Evolutionary conservation across 1,140 invertebrate species (phyloP), one percentile per base, ranked within the genome.

Genomic region (Hirudo medicinalis): DNA sequence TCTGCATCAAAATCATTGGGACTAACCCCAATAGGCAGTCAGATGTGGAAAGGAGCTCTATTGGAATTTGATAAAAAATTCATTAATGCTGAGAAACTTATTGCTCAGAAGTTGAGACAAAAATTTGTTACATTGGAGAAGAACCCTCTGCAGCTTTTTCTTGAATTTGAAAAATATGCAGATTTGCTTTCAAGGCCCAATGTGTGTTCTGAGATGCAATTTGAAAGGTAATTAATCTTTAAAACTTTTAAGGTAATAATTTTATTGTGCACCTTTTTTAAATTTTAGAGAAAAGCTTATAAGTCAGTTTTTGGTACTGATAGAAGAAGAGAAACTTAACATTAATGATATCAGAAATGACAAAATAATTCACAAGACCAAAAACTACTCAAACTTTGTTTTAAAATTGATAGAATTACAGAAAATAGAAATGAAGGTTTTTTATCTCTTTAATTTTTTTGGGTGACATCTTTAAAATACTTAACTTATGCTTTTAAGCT

Each of bases 121-220:
- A 63, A 63, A 32, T 25, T 63, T 22, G 29, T 13, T 63, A 15
- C 11, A 13, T 13, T 63, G 22, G 57, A 63, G 29, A 63, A 32
- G 11, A 63, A 63, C 29, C 57, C 22, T 63, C 57, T 15, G 57
- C 57, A 63, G 17, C 57, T 63, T 63, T 22, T 63, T 22, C 11
- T 22, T 25, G 57, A 63, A 32, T 25, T 63, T 22, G 57, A n/a
- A 13, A 63, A 63, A 32, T 63, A 63, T 32, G 29, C 29, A 63
- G 57, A 63, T 63, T 32, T 63, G 22, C 57, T 63, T 32, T 63
- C 57, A 25, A 22, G 57, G 29, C 57, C 57, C 22, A 63, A 63
- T 63, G 57, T 63, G 22, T 25, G 57, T 32, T 22, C 29, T 32
- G 29, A 63, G 11, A 63, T 63, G 57, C 57, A 63, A 32, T 63